Percentiles rank a stretch among this genome's conserved stretches.
phyloP scores from a whole-genome alignment of 2,113 vertebrate species.

The Rafetus swinhoei region DNA sequence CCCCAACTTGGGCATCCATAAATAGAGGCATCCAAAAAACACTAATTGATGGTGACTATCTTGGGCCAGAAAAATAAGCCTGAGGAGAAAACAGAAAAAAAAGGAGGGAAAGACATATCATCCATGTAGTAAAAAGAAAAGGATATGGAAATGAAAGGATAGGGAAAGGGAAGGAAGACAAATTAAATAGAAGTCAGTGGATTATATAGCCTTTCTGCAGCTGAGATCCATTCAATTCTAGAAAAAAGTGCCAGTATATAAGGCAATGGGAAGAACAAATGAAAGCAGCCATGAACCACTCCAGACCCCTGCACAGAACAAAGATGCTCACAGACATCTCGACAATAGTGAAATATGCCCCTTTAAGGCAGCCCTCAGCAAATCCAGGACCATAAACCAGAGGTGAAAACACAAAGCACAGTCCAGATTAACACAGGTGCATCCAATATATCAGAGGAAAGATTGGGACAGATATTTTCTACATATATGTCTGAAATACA shows the following conservation, averaged over 20 bases:
- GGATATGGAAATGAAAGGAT: neutral
- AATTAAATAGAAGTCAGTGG: neutral
- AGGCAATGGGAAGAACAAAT: neutral
- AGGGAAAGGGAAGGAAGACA: neutral
- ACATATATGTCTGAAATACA: neutral
- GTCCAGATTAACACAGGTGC: neutral
- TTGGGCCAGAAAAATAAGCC: neutral
- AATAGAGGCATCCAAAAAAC: neutral
- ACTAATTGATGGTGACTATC: neutral
- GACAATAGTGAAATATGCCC: neutral
- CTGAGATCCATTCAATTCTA: neutral
- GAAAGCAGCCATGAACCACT: neutral
- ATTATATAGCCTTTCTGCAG: neutral
- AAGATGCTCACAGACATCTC: neutral
- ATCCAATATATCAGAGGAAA: neutral
- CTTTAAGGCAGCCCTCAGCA: neutral
- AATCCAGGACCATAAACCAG: neutral
- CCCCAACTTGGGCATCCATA: neutral
- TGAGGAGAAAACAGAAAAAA: neutral
- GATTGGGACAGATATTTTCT: neutral
- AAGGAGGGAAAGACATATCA: fast-evolving
- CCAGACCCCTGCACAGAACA: neutral
- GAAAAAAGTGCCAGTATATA: neutral
- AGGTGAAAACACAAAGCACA: neutral
- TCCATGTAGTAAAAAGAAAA: neutral